Evolutionary conservation across 1,140 invertebrate species (phyloP).

Genomic region (Aporrectodea caliginosa): DNA sequence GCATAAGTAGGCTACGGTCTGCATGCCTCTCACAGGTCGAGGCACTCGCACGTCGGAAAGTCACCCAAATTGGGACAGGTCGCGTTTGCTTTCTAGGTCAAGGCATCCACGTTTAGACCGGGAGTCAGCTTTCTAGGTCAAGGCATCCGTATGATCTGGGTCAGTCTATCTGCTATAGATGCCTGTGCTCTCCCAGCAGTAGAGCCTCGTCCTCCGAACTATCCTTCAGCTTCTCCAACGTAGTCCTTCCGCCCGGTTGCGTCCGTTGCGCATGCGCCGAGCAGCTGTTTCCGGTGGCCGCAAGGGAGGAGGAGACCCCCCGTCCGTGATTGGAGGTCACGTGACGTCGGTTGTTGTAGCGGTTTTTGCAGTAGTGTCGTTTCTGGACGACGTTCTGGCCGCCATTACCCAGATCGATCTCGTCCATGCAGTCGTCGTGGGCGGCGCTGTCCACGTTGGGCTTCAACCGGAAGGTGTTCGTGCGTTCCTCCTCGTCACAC

Average conservation of each 20-base stretch:
- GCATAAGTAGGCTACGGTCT: no score
- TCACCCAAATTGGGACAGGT: no score
- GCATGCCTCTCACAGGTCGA: no score
- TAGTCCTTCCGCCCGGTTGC: background rate
- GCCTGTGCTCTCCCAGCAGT: background rate
- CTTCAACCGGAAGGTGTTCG: slow-evolving; percentile 21
- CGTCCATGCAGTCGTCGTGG: background rate
- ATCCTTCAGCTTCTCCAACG: background rate
- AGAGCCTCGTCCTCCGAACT: background rate
- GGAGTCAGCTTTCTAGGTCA: no score
- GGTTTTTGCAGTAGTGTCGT: background rate
- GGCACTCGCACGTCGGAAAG: no score
- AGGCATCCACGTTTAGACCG: no score
- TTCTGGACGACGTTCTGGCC: background rate
- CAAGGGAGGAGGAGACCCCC: no score
- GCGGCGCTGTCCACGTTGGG: no score
- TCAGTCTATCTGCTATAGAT: no score
- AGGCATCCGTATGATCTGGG: no score
- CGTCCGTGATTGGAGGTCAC: background rate
- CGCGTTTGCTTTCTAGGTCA: no score
- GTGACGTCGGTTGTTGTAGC: background rate
- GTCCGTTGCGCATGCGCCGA: background rate
- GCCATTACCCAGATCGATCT: background rate
- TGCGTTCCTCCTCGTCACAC: slow-evolving; percentile 18
- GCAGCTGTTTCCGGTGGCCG: background rate